These are phyloP conservation scores for Stomatorhinus walkeri DNA, from an alignment of 2,797 vertebrate species.

Conservation along the genomic window DNA sequence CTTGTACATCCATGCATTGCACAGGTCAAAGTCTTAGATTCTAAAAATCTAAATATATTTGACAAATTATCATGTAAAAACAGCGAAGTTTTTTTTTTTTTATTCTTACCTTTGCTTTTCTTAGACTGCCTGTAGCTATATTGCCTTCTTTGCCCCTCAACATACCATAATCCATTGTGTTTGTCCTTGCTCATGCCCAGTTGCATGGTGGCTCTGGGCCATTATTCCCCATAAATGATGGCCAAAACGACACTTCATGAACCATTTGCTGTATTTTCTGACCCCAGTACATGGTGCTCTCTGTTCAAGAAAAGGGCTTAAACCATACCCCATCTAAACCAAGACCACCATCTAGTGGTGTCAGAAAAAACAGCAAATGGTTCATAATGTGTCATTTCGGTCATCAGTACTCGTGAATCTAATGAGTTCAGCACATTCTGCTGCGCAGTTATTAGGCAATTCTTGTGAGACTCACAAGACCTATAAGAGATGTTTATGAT, in stretches of 20 bases:
- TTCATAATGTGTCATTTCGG: not conserved
- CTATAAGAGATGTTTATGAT: not conserved
- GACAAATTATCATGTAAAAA: not conserved
- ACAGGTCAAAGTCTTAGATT: not conserved
- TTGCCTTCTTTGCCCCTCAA: not conserved
- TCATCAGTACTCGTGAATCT: not conserved
- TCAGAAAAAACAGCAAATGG: not conserved
- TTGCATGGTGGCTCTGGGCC: not conserved
- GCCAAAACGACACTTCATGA: not conserved
- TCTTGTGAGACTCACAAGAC: not conserved
- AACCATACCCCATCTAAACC: not conserved
- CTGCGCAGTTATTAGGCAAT: not conserved
- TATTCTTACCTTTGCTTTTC: not conserved
- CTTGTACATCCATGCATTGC: not conserved
- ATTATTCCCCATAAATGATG: not conserved
- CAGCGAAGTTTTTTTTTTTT: not conserved
- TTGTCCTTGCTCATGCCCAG: not conserved
- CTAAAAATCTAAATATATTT: not conserved
- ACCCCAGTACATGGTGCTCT: not conserved
- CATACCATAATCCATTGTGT: not conserved
- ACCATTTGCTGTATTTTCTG: not conserved
- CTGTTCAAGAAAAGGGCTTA: not conserved
- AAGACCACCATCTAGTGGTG: not conserved
- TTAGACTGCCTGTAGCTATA: not conserved
- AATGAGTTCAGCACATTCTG: not conserved